These are phyloP conservation scores for Hylomyscus alleni DNA, from an alignment of 2,797 vertebrate genomes.

Conservation along the genomic window DNA sequence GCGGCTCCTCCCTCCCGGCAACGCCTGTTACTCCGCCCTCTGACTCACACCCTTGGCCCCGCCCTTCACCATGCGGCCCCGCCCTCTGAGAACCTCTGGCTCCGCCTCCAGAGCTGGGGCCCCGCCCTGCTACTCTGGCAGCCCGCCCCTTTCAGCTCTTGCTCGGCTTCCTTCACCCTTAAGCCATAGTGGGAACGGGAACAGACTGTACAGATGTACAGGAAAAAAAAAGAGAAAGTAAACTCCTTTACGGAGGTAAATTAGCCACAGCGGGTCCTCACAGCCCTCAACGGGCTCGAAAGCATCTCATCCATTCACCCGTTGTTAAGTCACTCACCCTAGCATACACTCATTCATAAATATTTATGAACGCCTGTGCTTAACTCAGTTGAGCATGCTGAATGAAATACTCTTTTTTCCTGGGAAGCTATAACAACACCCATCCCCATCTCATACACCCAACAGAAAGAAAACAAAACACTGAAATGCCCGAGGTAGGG, in stretches of 20 bases:
- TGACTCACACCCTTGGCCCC: too few relatives aligned
- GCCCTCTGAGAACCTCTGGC: neutral
- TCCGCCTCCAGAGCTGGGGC: neutral
- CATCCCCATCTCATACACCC: too few relatives aligned
- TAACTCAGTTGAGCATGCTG: neutral
- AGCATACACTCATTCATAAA: neutral
- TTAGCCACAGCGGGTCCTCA: accelerated
- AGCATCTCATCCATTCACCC: neutral
- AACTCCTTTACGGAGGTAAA: neutral
- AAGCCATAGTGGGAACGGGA: accelerated
- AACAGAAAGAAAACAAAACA: neutral
- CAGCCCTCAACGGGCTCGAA: neutral
- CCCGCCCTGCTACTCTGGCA: neutral
- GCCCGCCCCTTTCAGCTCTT: accelerated
- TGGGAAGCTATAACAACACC: neutral
- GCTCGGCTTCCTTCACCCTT: accelerated
- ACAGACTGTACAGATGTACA: accelerated
- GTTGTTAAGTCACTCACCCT: neutral
- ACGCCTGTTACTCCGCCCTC: neutral
- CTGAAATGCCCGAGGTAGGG: neutral
- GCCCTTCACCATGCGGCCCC: too few relatives aligned
- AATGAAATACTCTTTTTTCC: neutral
- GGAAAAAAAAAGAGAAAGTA: neutral
- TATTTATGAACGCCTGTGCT: neutral
- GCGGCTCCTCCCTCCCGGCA: neutral